phyloP scores from a whole-genome alignment of 2,797 vertebrate genomes.

The Sebastes aleutianus region DNA sequence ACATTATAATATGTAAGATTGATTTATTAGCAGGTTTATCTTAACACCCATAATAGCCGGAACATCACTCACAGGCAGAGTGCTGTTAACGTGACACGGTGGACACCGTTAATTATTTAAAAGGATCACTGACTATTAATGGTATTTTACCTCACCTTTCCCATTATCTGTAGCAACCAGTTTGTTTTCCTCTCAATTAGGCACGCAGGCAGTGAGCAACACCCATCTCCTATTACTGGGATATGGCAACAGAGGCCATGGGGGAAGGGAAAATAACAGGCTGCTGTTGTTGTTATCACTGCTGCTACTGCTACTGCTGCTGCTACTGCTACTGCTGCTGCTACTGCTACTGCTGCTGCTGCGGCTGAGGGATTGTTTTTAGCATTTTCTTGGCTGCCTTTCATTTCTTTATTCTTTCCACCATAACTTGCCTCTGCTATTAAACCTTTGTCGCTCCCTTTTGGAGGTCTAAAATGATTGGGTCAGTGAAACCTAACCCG shows the following conservation, averaged over 20 bases:
- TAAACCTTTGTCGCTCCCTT: constrained; percentile 39
- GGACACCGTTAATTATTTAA: constrained; percentile 72
- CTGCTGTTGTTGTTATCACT: constrained; percentile 52
- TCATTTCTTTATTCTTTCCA: constrained; percentile 39
- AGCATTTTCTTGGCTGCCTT: constrained; percentile 55
- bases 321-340: constrained; percentile 24
- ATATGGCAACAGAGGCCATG: constrained; percentile 58
- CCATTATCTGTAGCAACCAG: constrained; percentile 76
- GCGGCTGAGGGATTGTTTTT: constrained; percentile 46
- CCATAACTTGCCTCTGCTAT: constrained; percentile 19
- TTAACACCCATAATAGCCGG: constrained; percentile 35
- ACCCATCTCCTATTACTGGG: constrained; percentile 64
- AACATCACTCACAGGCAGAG: constrained; percentile 52
- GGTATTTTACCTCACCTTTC: constrained; percentile 73
- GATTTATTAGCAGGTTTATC: constrained; percentile 54
- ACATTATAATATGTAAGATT: constrained; percentile 29
- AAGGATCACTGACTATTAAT: constrained; percentile 73
- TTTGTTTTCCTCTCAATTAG: constrained; percentile 80
- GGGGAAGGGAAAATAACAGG: constrained; percentile 64
- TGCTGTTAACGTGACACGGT: constrained; percentile 39
- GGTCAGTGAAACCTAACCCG: constrained; percentile 15
- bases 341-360: background rate
- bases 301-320: constrained; percentile 10
- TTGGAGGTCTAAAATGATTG: constrained; percentile 26
- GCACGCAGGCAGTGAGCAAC: constrained; percentile 67